Conservation (phyloP, 2,888 invertebrate genomes). For the Taenaris catops region DNA sequence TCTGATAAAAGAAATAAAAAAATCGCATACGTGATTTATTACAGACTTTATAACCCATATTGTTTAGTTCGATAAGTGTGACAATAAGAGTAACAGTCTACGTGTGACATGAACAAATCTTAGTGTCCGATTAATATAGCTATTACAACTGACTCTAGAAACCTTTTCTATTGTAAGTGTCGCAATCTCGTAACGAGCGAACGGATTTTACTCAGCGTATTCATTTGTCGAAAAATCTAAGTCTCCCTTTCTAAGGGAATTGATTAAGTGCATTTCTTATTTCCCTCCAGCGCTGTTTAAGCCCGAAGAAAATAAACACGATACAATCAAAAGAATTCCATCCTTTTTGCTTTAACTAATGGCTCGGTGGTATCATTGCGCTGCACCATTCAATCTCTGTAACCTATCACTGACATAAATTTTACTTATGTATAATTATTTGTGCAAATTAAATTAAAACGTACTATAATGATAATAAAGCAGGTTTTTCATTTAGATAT, state of each 20-base stretch:
- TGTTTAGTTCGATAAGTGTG: no score
- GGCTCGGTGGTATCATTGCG: constrained; percentile 57
- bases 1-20: no score
- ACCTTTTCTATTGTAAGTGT: no score
- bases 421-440: constrained; percentile 24
- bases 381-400: constrained; percentile 67
- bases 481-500: constrained; percentile 25
- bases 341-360: constrained; percentile 62
- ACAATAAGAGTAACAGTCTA: no score
- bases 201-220: no score
- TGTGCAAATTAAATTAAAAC: constrained; percentile 11
- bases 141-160: no score
- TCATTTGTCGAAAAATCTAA: no score
- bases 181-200: no score
- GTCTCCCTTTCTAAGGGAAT: constrained; percentile 14
- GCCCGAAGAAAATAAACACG: constrained; percentile 27
- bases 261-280: constrained; percentile 23
- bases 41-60: no score
- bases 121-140: no score
- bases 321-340: constrained; percentile 52
- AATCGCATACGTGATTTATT: no score
- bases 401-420: constrained; percentile 34
- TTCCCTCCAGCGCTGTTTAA: constrained; percentile 21
- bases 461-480: constrained; percentile 21
- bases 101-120: no score